Conservation (phyloP, 2,888 invertebrate genomes). For the Caenorhabditis imperialis region DNA sequence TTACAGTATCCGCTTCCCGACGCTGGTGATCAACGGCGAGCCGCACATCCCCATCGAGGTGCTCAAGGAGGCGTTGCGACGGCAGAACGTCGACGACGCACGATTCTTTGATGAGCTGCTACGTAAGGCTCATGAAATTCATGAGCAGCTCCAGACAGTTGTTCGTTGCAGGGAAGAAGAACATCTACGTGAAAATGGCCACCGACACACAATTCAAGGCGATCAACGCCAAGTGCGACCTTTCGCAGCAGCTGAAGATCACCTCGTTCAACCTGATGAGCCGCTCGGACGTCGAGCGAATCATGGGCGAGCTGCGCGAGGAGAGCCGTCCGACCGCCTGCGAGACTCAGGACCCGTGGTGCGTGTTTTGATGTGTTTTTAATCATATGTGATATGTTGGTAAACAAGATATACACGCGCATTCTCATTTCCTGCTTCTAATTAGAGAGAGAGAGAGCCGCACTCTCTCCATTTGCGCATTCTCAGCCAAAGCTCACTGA, state of each 20-base stretch:
- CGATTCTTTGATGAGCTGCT: neutral
- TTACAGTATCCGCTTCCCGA: conserved; percentile 8
- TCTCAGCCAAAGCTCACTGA: conserved; percentile 33
- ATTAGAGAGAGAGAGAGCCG: conserved; percentile 22
- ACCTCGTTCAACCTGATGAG: conserved; percentile 2
- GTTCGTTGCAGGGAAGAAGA: conserved; percentile 5
- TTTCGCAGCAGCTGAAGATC: conserved; percentile 3
- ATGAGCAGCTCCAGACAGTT: neutral
- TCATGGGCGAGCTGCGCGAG: conserved; percentile 12
- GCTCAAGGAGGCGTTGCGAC: neutral
- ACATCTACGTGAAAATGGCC: neutral
- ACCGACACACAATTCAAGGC: neutral
- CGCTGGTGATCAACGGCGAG: conserved; percentile 18
- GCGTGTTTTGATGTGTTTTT: neutral
- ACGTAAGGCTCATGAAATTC: neutral
- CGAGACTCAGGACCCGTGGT: conserved; percentile 28
- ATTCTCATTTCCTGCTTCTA: conserved; percentile 12
- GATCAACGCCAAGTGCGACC: conserved; percentile 4
- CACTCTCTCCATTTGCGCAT: neutral
- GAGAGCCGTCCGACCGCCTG: conserved; percentile 7
- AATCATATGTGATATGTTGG: no score
- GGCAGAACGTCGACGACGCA: neutral
- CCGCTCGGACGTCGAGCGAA: conserved; percentile 21
- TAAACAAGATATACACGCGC: no score
- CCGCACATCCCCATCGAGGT: conserved; percentile 26